These are phyloP conservation scores for Carlito syrichta DNA, from an alignment of 2,113 vertebrate genomes.

Conservation along the genomic window DNA sequence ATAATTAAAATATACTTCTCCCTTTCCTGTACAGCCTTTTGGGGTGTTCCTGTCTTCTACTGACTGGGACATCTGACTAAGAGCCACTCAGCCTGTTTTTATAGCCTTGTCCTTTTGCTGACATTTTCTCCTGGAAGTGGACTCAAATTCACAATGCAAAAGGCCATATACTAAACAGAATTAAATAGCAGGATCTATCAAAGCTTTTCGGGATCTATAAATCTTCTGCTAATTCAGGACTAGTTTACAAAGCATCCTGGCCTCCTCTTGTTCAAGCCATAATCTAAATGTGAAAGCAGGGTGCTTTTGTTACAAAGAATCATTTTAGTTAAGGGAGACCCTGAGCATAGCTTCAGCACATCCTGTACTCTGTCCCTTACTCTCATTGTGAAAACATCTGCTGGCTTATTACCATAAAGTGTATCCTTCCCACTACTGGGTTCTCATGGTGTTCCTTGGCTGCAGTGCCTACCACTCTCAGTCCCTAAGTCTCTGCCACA, in stretches of 20 bases:
- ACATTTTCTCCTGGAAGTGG: slow-evolving; percentile 26
- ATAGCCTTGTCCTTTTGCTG: background rate
- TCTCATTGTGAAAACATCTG: slow-evolving; percentile 66
- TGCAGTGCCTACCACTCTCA: background rate
- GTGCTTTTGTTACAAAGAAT: slow-evolving; percentile 69
- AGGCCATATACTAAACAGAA: background rate
- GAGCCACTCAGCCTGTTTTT: background rate
- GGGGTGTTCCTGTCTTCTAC: background rate
- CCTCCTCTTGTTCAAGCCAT: background rate
- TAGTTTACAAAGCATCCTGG: background rate
- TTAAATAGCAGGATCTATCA: slow-evolving; percentile 54
- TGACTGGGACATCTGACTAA: background rate
- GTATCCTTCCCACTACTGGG: background rate
- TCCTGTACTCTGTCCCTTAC: slow-evolving; percentile 58
- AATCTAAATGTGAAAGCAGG: slow-evolving; percentile 69
- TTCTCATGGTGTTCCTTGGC: slow-evolving; percentile 7
- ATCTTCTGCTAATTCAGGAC: slow-evolving; percentile 32
- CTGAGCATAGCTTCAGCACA: slow-evolving; percentile 70
- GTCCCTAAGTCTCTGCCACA: background rate
- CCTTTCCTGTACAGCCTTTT: background rate
- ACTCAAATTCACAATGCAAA: slow-evolving; percentile 13
- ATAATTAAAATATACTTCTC: background rate
- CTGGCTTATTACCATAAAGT: slow-evolving; percentile 35
- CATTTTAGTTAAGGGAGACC: slow-evolving; percentile 70
- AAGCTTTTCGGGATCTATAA: slow-evolving; percentile 31